Evolutionary conservation across 2,888 invertebrate species (phyloP).

Genomic region (Nipponacmea schrenckii): DNA sequence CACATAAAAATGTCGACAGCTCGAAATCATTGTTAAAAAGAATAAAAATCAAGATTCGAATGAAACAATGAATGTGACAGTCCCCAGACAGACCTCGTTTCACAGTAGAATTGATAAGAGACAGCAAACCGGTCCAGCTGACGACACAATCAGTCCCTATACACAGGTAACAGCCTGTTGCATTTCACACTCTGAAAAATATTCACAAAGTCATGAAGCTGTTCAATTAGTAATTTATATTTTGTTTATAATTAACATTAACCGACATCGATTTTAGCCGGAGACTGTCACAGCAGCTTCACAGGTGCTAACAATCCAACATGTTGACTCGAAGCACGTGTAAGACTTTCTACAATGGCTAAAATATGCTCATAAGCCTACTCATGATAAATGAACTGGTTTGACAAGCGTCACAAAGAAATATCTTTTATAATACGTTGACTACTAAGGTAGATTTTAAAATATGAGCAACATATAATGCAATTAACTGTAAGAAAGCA

Average conservation of each 20-base stretch:
- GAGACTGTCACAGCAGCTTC: neutral
- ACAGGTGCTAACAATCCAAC: neutral
- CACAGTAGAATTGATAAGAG: constrained; percentile 1
- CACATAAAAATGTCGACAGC: no score
- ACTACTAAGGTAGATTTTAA: no score
- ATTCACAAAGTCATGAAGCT: neutral
- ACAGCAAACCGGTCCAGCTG: neutral
- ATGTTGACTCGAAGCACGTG: neutral
- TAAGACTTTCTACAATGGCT: no score
- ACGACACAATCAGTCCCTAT: neutral
- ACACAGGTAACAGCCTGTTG: neutral
- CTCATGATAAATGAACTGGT: no score
- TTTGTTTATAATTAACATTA: neutral
- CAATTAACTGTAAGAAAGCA: no score
- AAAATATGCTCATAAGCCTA: no score
- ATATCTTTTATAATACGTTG: no score
- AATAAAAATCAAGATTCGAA: no score
- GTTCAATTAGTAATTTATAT: constrained; percentile 5
- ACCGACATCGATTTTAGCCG: neutral
- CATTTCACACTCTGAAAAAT: neutral
- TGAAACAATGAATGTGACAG: constrained; percentile 1
- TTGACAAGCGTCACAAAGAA: no score
- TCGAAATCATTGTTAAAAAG: no score
- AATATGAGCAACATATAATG: no score
- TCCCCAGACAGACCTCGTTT: neutral